Base-by-base conservation (phyloP, 2,113 vertebrate species). In the Myotis brandtii region DNA sequence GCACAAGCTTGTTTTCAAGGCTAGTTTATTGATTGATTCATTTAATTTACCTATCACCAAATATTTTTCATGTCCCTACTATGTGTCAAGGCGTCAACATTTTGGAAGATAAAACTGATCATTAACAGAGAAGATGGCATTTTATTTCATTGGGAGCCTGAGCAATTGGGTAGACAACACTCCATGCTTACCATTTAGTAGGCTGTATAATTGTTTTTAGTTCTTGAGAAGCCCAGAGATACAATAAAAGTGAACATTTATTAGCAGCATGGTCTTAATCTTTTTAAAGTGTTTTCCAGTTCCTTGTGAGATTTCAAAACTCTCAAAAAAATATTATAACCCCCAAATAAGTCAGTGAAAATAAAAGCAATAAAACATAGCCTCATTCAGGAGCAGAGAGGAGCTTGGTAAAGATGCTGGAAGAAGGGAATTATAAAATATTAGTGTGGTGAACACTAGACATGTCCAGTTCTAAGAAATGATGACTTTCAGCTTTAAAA, bases 401-500 rank as follows among this genome's bases (percentile, higher is more conserved):
- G 18, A 92, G 23, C 9, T 37, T 32, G n/a, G n/a, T 70, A 70
- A 93, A 77, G 13, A 23, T 37, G 8, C 2, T 69, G 23, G 25
- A 88, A 86, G 25, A 56, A 6, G 16, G 21, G 12, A 21, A 3
- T 77, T 46, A 37, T 34, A 77, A 75, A 88, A 46, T 91, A n/a
- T 48, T 6, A 67, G 21, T 25, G 10, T 27, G 6, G 23, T 13
- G 0, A 43, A 25, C 12, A 83, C 9, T 1, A 20, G 6, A 5
- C 9, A 37, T n/a, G 40, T 72, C 43, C 32, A 69, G 43, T 56
- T 89, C 12, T 56, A 76, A 92, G 59, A 82, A 87, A 87, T 32
- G 1, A 67, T 52, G 54, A 66, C 76, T 84, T 87, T 46, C 20
- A 52, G 11, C n/a, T 79, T 95, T 92, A 50, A 21, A 94, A 96